Base-by-base conservation (phyloP, 2,113 vertebrate genomes). In the Callipepla squamata region DNA sequence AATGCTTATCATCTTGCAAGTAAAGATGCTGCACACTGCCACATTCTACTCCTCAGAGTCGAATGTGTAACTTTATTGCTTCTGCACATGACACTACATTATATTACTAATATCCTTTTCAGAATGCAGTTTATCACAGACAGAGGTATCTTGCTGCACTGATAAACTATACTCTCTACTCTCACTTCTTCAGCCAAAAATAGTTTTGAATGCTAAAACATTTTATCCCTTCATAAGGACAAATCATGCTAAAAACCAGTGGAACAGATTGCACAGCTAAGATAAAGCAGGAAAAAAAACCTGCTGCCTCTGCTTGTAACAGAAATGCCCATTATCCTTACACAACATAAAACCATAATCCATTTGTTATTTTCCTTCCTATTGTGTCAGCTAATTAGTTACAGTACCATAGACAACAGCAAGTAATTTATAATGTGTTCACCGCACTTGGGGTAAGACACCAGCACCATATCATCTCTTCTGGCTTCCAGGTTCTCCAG, bases 381-480 rank as follows among this genome's bases (percentile, higher is more conserved):
- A 36, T 11, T 53, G 8, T 61, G 23, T 65, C 36, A 81, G 62
- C 19, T 86, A 26, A 51, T 53, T 61, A 88, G 36, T 40, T 50
- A 87, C 44, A 68, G 20, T 32, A 74, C 12, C 9, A 25, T 15
- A 59, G 26, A 48, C 13, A 55, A 67, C 53, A 53, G 32, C 26
- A 81, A 85, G 44, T 18, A 93, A 85, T 66, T 57, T 57, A 50
- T 38, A 51, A 75, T 3, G 22, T 82, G 95, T 98, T 98, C 93
- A 98, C 97, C 97, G 17, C 97, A 98, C 93, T 98, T 98, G 38
- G 98, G 97, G 68, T 98, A 98, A 13, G 98, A 97, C 79, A 97
- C 96, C 82, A 98, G 84, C 95, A 98, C 61, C 66, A 96, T 2
- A 77, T 98, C 98, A 8, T 98, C 98, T 72, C 82, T 90, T 83